phyloP scores from a whole-genome alignment of 1,140 invertebrate genomes.

The Halictus rubicundus region DNA sequence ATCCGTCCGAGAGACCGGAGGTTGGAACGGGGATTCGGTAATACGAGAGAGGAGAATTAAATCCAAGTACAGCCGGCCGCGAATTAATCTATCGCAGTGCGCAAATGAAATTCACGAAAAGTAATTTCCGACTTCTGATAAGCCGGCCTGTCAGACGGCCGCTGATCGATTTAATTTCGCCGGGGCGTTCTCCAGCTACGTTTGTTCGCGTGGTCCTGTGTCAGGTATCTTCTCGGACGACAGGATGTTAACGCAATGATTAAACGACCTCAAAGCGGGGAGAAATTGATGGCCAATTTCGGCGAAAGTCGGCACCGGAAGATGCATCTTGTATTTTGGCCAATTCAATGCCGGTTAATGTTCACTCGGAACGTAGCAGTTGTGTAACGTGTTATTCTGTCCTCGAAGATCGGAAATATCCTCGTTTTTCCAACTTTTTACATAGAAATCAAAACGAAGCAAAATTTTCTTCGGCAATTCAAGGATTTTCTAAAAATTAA shows the following conservation, averaged over 20 bases:
- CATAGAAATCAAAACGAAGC: too few relatives aligned
- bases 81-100: constrained; percentile 27
- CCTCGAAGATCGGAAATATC: too few relatives aligned
- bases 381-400: too few relatives aligned
- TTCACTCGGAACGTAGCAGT: too few relatives aligned
- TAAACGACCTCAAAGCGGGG: not conserved
- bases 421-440: too few relatives aligned
- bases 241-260: not conserved
- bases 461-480: too few relatives aligned
- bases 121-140: not conserved
- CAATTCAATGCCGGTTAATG: not conserved
- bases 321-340: not conserved
- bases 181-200: not conserved
- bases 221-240: not conserved
- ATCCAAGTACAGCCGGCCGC: constrained; percentile 7
- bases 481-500: too few relatives aligned
- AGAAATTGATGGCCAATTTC: not conserved
- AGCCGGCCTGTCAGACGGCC: not conserved
- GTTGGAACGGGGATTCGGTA: not conserved
- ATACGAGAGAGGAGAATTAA: constrained; percentile 34
- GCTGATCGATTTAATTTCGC: not conserved
- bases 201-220: not conserved
- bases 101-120: constrained; percentile 20
- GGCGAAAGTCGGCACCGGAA: not conserved
- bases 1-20: not conserved